phyloP scores from a whole-genome alignment of 2,888 invertebrate genomes.

The Caenorhabditis becei region DNA sequence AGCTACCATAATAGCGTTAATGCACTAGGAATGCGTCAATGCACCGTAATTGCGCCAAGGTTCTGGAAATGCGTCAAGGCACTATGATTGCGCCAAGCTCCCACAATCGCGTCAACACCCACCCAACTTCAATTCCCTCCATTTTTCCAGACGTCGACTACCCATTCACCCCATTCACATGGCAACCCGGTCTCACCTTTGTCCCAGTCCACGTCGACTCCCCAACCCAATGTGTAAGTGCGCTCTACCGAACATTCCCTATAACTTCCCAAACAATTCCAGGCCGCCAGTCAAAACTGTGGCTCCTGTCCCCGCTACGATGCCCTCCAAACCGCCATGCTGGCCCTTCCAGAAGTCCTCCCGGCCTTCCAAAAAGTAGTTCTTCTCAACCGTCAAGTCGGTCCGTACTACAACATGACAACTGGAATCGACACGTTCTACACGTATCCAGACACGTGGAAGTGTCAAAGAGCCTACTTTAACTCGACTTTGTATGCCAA shows the following conservation, averaged over 20 bases:
- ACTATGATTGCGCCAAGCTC: too few species aligned
- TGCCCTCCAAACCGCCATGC: constrained; percentile 31
- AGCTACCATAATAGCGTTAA: too few species aligned
- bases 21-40: too few species aligned
- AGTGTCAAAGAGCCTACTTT: constrained; percentile 50
- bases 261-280: constrained; percentile 2
- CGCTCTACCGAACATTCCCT: too few species aligned
- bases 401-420: constrained; percentile 46
- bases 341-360: constrained; percentile 38
- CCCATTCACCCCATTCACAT: constrained; percentile 44
- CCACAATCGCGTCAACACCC: too few species aligned
- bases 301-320: constrained; percentile 48
- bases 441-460: constrained; percentile 53
- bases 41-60: too few species aligned
- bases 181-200: constrained; percentile 53
- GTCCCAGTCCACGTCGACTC: constrained; percentile 51
- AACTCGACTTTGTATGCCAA: constrained; percentile 45
- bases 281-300: constrained; percentile 46
- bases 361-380: constrained; percentile 37
- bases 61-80: too few species aligned
- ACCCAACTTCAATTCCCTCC: too few species aligned
- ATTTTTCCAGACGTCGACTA: constrained; percentile 50
- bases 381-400: constrained; percentile 45
- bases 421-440: constrained; percentile 45
- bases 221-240: constrained; percentile 29